Evolutionary conservation across 2,888 invertebrate genomes (phyloP).

Genomic region (Brenthis daphne): DNA sequence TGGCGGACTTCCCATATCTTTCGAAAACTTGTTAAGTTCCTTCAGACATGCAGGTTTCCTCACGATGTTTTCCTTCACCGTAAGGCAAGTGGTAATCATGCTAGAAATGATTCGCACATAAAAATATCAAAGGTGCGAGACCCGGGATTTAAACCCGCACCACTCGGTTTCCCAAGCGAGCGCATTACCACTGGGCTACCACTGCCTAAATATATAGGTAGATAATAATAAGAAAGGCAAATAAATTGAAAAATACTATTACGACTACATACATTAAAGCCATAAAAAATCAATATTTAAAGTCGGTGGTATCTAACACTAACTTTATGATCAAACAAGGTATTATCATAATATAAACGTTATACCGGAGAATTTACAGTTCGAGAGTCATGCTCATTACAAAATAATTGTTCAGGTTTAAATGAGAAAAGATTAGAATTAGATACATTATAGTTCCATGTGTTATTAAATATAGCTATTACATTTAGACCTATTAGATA

Average conservation of each 20-base stretch:
- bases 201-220: no score
- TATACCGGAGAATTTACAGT: not conserved
- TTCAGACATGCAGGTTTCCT: no score
- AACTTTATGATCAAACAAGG: constrained; percentile 3
- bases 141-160: no score
- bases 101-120: no score
- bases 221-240: not conserved
- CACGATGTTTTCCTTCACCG: no score
- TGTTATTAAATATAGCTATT: not conserved
- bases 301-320: not conserved
- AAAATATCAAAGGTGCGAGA: no score
- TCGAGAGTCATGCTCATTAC: not conserved
- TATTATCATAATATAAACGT: constrained; percentile 16
- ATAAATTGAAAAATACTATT: not conserved
- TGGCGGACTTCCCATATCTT: no score
- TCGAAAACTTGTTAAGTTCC: no score
- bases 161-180: no score
- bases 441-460: not conserved
- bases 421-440: not conserved
- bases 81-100: no score
- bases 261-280: not conserved
- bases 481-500: not conserved
- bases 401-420: not conserved
- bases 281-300: constrained; percentile 12
- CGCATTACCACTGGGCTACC: no score